phyloP scores from a whole-genome alignment of 2,888 invertebrate species.

The Cistogaster globosa region DNA sequence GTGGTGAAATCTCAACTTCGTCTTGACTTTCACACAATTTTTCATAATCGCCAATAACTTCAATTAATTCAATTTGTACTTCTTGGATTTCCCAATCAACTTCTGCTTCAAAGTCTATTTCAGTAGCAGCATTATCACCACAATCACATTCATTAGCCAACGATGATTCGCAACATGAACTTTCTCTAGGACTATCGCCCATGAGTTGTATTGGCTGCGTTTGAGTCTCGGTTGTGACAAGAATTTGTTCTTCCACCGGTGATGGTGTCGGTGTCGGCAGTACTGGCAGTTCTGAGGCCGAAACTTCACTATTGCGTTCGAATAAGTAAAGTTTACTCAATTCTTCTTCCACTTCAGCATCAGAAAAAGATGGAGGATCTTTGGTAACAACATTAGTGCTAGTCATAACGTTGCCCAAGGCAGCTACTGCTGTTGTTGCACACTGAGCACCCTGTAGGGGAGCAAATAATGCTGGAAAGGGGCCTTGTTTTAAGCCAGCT shows the following conservation, averaged over 20 bases:
- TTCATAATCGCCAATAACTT: slow-evolving; percentile 66
- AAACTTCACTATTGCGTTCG: slow-evolving; percentile 73
- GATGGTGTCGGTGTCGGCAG: slow-evolving; percentile 74
- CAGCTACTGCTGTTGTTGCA: slow-evolving; percentile 62
- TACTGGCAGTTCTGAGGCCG: slow-evolving; percentile 63
- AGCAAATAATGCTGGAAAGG: slow-evolving; percentile 71
- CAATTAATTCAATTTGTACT: slow-evolving; percentile 80
- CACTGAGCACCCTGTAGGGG: slow-evolving; percentile 68
- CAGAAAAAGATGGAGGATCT: slow-evolving; percentile 74
- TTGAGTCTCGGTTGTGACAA: slow-evolving; percentile 51
- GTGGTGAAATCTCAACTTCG: slow-evolving; percentile 72
- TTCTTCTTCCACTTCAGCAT: slow-evolving; percentile 74
- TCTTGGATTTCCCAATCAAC: slow-evolving; percentile 74
- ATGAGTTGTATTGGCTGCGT: slow-evolving; percentile 37
- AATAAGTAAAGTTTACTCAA: slow-evolving; percentile 72
- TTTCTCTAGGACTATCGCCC: slow-evolving; percentile 57
- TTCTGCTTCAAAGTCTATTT: slow-evolving; percentile 67
- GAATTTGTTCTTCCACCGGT: slow-evolving; percentile 65
- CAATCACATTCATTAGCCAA: slow-evolving; percentile 50
- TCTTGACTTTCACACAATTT: slow-evolving; percentile 65
- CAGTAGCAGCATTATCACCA: slow-evolving; percentile 20
- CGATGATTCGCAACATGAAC: slow-evolving; percentile 58
- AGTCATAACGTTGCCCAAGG: slow-evolving; percentile 58
- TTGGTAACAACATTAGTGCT: slow-evolving; percentile 70
- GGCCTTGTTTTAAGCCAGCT: slow-evolving; percentile 68